These are phyloP conservation scores for Enchytraeus crypticus DNA, from an alignment of 2,888 invertebrate genomes.

Conservation along the genomic window DNA sequence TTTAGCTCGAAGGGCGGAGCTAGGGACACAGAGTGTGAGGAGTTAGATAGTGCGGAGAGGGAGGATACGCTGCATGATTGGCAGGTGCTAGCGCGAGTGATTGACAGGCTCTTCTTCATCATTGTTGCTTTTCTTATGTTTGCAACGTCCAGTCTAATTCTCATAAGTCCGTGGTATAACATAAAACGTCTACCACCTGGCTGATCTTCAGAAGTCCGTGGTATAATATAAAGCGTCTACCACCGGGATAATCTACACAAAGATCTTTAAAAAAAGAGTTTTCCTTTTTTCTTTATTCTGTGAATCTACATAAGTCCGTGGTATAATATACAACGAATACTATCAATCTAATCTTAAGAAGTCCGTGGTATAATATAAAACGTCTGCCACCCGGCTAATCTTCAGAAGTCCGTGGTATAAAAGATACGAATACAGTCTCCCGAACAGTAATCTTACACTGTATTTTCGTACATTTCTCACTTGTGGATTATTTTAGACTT, in stretches of 20 bases:
- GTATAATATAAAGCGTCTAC: too few species aligned
- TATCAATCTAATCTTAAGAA: slow-evolving; percentile 17
- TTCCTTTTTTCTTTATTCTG: too few species aligned
- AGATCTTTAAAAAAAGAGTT: too few species aligned
- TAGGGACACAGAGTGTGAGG: neutral
- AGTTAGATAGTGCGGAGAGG: neutral
- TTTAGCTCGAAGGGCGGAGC: neutral
- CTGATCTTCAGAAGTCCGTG: slow-evolving; percentile 21
- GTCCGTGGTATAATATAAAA: slow-evolving; percentile 23
- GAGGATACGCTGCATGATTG: slow-evolving; percentile 17
- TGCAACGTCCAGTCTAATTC: slow-evolving; percentile 14
- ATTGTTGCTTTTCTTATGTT: slow-evolving; percentile 19
- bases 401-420: slow-evolving; percentile 21
- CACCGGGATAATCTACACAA: too few species aligned
- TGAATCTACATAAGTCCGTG: slow-evolving; percentile 20
- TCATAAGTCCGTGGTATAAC: slow-evolving; percentile 22
- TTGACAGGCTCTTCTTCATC: slow-evolving; percentile 23
- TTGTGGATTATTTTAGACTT: too few species aligned
- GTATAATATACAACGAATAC: too few species aligned
- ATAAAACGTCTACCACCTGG: slow-evolving; percentile 12
- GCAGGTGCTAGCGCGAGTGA: slow-evolving; percentile 20
- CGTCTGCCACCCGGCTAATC: slow-evolving; percentile 14
- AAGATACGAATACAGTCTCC: too few species aligned
- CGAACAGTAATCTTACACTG: too few species aligned
- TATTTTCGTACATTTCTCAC: too few species aligned